Base-by-base conservation (phyloP, 2,797 vertebrate species). In the Neosilurus mollespiculum region DNA sequence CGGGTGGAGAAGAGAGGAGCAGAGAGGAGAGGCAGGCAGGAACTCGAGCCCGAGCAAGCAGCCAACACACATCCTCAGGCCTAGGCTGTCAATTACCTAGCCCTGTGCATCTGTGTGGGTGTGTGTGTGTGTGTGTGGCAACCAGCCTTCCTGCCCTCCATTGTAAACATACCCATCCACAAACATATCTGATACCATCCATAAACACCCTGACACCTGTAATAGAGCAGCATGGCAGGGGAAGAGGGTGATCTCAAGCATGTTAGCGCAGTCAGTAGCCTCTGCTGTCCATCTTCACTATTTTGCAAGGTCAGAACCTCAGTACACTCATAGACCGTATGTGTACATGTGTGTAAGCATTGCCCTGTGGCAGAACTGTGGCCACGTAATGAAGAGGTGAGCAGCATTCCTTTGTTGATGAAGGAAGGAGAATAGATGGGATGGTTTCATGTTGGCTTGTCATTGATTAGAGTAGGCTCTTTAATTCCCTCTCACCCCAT, bases 401-500 rank as follows among this genome's bases (percentile, higher is more conserved):
- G 81, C 83, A 70, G 80, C 90, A 69, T 92, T 91, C 92, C 92
- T 92, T 90, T 80, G 92, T 85, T 92, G 92, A 90, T 92, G 94
- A 93, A 92, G 93, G 89, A 92, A 92, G 86, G 91, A 89, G 89
- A 88, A 91, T 89, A 88, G 91, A 95, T 93, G 92, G 93, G 90
- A 93, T 93, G 91, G 90, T 95, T 94, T 95, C 93, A 94, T 95
- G 96, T 95, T 97, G 96, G 95, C 96, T 99, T 98, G 97, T 98
- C 97, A 98, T 97, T 99, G 97, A 99, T 99, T 98, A 99, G 97
- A 97, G 97, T 95, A 97, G 95, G 96, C 95, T 96, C 97, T 97
- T 98, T 99, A 98, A 99, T 99, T 99, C 96, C 96, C 96, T 97
- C 94, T 95, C 96, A 97, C 97, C 97, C 97, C 97, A 98, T 98